Percentiles rank a stretch among this genome's conserved stretches.
phyloP scores from a whole-genome alignment of 2,888 invertebrate genomes.

The Agrilus mali region DNA sequence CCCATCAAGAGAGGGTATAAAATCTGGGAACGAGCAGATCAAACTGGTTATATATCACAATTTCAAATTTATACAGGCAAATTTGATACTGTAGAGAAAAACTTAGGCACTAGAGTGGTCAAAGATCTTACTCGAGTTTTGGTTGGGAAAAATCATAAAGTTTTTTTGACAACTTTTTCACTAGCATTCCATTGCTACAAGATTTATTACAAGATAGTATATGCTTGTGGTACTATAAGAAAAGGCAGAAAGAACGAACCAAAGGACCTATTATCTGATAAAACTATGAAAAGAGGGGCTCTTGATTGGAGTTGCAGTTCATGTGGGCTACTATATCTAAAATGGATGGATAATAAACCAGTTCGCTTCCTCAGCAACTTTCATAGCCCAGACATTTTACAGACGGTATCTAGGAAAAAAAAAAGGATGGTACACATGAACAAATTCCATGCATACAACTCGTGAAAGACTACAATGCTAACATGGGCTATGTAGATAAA shows the following conservation, averaged over 20 bases:
- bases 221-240: conserved; percentile 14
- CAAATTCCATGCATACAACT: conserved; percentile 2
- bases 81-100: conserved; percentile 17
- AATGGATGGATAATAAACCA: conserved; percentile 10
- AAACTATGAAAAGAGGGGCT: conserved; percentile 7
- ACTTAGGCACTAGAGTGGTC: conserved; percentile 4
- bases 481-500: conserved; percentile 10
- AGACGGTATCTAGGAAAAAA: background rate
- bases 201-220: conserved; percentile 8
- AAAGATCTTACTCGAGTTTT: conserved; percentile 1
- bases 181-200: conserved; percentile 8
- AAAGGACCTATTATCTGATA: conserved; percentile 8
- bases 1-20: conserved; percentile 17
- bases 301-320: conserved; percentile 4
- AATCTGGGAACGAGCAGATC: conserved; percentile 16
- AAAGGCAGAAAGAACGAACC: conserved; percentile 11
- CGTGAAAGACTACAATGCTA: conserved; percentile 5
- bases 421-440: conserved; percentile 2
- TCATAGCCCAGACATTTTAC: conserved; percentile 3
- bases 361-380: conserved; percentile 9
- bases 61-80: conserved; percentile 23
- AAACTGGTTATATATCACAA: conserved; percentile 13
- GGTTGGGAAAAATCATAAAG: conserved; percentile 7
- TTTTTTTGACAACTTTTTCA: conserved; percentile 16
- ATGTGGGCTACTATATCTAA: conserved; percentile 4